A percentile compares a stretch with the other conserved stretches of the same genome.
Conservation (phyloP, 2,888 invertebrate genomes). For the Drosophila recens region DNA sequence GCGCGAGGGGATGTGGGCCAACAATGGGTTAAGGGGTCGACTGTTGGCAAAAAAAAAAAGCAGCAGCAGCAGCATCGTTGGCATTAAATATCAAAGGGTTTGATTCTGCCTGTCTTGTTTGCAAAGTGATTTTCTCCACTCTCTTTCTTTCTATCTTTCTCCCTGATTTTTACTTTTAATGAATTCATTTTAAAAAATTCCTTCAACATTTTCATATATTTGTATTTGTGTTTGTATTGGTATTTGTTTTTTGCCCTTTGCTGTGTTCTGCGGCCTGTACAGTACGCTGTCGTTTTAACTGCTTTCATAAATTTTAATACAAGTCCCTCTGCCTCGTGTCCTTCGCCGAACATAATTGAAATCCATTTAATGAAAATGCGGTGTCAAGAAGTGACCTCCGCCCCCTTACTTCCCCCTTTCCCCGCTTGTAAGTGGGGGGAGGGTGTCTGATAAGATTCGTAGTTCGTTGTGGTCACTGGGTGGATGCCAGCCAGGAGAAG, state of each 20-base stretch:
- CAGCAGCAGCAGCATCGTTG: constrained; percentile 19
- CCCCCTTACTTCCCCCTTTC: neutral
- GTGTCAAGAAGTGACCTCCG: constrained; percentile 61
- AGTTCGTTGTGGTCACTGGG: constrained; percentile 18
- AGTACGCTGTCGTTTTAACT: constrained; percentile 52
- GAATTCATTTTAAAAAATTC: constrained; percentile 76
- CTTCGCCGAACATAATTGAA: constrained; percentile 72
- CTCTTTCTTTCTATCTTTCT: neutral
- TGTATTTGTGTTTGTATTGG: constrained; percentile 4
- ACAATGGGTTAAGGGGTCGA: constrained; percentile 57
- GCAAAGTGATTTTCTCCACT: constrained; percentile 62
- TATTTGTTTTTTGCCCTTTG: neutral
- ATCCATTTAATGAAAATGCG: constrained; percentile 80
- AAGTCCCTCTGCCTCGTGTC: constrained; percentile 25
- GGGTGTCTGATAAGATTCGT: constrained; percentile 42
- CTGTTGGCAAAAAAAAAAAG: constrained; percentile 13
- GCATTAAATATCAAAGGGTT: constrained; percentile 80
- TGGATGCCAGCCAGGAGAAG: neutral
- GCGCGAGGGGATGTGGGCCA: constrained; percentile 11
- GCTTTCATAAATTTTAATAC: constrained; percentile 76
- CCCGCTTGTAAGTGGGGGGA: neutral
- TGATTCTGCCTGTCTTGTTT: constrained; percentile 60
- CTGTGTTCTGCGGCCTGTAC: neutral
- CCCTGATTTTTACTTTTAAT: constrained; percentile 77
- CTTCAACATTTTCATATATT: constrained; percentile 34